These are phyloP conservation scores for Myocastor coypus DNA, from an alignment of 2,113 vertebrate genomes.

Conservation along the genomic window DNA sequence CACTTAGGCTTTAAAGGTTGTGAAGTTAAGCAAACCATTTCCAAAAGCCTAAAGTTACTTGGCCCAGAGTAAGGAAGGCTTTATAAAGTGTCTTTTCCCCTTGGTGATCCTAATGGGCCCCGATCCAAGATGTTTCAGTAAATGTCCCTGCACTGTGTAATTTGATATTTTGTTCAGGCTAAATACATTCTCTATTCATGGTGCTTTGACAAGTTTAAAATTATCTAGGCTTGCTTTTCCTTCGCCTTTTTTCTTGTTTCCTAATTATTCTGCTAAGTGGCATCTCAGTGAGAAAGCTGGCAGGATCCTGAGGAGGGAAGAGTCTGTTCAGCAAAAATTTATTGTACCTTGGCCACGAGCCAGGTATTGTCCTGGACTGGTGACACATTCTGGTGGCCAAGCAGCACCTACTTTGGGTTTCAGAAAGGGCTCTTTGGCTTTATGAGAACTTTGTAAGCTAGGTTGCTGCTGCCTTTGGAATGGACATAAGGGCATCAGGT, in stretches of 20 bases:
- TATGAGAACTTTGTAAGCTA: not conserved
- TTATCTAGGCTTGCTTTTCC: slow-evolving; percentile 52
- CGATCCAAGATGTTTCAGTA: slow-evolving; percentile 51
- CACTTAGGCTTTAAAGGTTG: slow-evolving; percentile 19
- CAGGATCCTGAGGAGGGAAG: slow-evolving; percentile 15
- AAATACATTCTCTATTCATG: slow-evolving; percentile 46
- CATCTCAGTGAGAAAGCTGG: slow-evolving; percentile 45
- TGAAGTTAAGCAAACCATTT: slow-evolving; percentile 58
- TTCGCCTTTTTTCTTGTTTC: slow-evolving; percentile 27
- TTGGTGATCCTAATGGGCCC: slow-evolving; percentile 45
- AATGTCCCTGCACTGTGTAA: slow-evolving; percentile 66
- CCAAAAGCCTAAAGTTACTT: slow-evolving; percentile 32
- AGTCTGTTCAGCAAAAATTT: slow-evolving; percentile 10
- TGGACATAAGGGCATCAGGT: not conserved
- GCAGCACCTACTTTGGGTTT: not conserved
- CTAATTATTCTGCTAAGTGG: slow-evolving; percentile 52
- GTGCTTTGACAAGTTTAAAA: slow-evolving; percentile 69
- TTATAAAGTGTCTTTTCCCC: slow-evolving; percentile 60
- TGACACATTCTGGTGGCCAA: not conserved
- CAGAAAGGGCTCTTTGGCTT: slow-evolving; percentile 44
- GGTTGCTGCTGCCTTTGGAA: slow-evolving; percentile 36
- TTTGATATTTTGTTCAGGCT: slow-evolving; percentile 69
- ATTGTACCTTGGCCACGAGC: not conserved
- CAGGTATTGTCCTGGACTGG: not conserved
- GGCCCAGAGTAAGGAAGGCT: slow-evolving; percentile 54